Conservation (phyloP, 2,797 vertebrate genomes). For the Dipus sagitta region DNA sequence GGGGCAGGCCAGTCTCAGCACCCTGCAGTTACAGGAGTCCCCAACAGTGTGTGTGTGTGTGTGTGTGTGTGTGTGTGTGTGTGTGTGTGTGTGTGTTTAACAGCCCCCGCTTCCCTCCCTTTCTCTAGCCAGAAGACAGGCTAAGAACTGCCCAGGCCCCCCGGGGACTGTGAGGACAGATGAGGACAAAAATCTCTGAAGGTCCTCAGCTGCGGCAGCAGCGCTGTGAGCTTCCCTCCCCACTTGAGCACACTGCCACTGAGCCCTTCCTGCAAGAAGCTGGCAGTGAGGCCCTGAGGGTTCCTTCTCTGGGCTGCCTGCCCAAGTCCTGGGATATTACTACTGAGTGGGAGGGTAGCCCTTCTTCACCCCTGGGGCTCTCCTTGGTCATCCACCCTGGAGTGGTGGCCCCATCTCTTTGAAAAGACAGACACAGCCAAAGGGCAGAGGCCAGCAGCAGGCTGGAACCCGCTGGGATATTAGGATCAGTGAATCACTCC, state of each 20-base stretch:
- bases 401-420: background rate
- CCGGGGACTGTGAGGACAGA: too few relatives aligned
- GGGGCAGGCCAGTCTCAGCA: background rate
- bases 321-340: background rate
- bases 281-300: background rate
- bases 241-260: background rate
- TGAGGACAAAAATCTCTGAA: background rate
- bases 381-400: slow-evolving; percentile 44
- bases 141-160: background rate
- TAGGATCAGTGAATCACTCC: slow-evolving; percentile 60
- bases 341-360: background rate
- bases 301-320: background rate
- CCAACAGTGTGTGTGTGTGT: background rate
- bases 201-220: accelerated
- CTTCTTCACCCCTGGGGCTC: background rate
- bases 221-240: background rate
- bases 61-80: background rate
- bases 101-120: background rate
- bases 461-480: background rate
- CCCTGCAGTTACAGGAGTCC: background rate
- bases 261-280: background rate
- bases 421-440: slow-evolving; percentile 42
- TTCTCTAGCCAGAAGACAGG: background rate
- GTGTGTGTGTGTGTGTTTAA: too few relatives aligned
- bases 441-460: slow-evolving; percentile 49